phyloP scores from a whole-genome alignment of 2,113 vertebrate genomes.

The Prunella fulvescens region DNA sequence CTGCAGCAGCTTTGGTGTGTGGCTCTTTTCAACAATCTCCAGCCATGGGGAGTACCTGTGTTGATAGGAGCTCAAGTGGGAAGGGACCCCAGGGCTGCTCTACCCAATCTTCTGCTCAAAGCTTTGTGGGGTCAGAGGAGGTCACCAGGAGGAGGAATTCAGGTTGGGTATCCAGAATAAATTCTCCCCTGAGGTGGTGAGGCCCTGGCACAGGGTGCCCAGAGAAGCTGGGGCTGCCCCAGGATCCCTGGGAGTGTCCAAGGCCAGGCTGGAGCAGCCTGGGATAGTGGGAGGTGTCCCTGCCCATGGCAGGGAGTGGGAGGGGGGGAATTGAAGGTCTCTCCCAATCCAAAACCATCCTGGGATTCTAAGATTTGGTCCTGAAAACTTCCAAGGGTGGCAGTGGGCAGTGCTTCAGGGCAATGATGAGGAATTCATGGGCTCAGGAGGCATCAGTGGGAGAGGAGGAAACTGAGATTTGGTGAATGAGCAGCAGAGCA shows the following conservation, averaged over 20 bases:
- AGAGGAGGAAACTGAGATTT: neutral
- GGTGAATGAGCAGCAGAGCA: neutral
- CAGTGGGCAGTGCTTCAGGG: neutral
- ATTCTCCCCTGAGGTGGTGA: neutral
- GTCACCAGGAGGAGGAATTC: neutral
- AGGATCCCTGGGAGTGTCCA: neutral
- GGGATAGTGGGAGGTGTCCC: neutral
- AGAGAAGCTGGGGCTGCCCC: neutral
- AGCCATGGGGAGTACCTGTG: rapidly evolving
- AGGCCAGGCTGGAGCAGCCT: neutral
- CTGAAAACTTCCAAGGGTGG: neutral
- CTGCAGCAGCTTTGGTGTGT: neutral
- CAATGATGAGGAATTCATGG: neutral
- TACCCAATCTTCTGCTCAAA: neutral
- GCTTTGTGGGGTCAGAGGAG: neutral
- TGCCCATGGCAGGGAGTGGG: neutral
- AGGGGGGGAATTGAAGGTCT: neutral
- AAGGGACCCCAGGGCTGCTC: neutral
- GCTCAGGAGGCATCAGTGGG: neutral
- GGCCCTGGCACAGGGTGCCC: neutral
- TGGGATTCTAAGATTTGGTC: neutral
- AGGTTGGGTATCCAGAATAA: rapidly evolving
- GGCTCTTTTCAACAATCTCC: rapidly evolving
- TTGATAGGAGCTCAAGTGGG: rapidly evolving
- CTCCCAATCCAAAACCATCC: neutral